phyloP scores from a whole-genome alignment of 2,797 vertebrate genomes.

The Rhincodon typus region DNA sequence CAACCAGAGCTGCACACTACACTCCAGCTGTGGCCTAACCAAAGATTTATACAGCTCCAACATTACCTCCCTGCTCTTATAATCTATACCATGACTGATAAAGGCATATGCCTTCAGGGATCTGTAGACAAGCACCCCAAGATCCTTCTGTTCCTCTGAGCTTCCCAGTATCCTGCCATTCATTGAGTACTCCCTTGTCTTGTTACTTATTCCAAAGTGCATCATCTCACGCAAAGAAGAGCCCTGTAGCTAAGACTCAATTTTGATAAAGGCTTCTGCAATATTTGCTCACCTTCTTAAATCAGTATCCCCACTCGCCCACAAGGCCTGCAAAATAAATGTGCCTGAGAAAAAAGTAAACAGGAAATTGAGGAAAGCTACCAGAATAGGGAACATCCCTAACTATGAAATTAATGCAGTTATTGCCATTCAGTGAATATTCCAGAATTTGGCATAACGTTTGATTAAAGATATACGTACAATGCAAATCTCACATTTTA shows the following conservation, averaged over 20 bases:
- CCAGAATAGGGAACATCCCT: not conserved
- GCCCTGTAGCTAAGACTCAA: not conserved
- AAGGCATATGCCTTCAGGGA: no score
- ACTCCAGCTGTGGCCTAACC: no score
- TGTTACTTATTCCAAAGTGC: no score
- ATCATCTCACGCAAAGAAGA: not conserved
- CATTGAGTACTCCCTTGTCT: no score
- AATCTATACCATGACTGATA: no score
- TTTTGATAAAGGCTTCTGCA: not conserved
- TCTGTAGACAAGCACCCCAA: no score
- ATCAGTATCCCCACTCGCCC: not conserved
- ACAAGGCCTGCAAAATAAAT: not conserved
- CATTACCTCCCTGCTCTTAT: no score
- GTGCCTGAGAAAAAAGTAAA: not conserved
- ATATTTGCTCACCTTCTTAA: not conserved
- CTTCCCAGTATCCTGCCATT: no score
- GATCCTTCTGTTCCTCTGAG: no score
- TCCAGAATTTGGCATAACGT: not conserved
- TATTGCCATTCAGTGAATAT: not conserved
- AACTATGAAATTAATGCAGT: not conserved
- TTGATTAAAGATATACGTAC: not conserved
- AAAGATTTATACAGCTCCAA: no score
- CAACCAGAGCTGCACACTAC: no score
- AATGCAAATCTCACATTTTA: not conserved
- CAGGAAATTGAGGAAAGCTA: not conserved